These are phyloP conservation scores for Peucedramus taeniatus DNA, from an alignment of 2,113 vertebrate genomes.

Conservation along the genomic window DNA sequence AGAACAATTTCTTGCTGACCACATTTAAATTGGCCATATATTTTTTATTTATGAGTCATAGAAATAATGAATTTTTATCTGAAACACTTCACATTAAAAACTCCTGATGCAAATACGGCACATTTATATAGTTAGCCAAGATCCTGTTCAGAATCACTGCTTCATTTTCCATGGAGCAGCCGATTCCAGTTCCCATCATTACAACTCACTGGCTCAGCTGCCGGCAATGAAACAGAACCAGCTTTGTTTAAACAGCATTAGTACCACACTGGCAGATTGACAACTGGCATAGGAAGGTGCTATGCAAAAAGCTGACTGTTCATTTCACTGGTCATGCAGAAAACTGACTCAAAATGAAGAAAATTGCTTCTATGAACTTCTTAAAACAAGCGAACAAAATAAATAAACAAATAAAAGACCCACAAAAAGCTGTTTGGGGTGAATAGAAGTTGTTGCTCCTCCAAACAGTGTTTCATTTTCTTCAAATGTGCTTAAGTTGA, in stretches of 20 bases:
- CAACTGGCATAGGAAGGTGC: background rate
- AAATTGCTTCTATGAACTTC: background rate
- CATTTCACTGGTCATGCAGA: background rate
- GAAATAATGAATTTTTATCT: background rate
- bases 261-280: background rate
- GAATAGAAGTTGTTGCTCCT: background rate
- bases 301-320: background rate
- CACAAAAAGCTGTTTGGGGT: background rate
- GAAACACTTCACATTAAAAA: background rate
- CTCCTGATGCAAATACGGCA: background rate
- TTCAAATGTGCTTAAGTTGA: background rate
- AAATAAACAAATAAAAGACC: background rate
- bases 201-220: background rate
- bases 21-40: background rate
- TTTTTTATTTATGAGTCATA: background rate
- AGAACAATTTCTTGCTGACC: background rate
- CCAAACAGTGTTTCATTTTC: background rate
- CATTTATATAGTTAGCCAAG: background rate
- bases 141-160: background rate
- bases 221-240: background rate
- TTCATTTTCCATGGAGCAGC: background rate
- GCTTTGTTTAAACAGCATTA: background rate
- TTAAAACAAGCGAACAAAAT: fast-evolving
- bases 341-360: background rate
- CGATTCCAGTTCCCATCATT: background rate